A percentile compares a stretch with the other conserved stretches of the same genome.
phyloP scores from a whole-genome alignment of 1,140 invertebrate species.

The Hylaeus anthracinus region DNA sequence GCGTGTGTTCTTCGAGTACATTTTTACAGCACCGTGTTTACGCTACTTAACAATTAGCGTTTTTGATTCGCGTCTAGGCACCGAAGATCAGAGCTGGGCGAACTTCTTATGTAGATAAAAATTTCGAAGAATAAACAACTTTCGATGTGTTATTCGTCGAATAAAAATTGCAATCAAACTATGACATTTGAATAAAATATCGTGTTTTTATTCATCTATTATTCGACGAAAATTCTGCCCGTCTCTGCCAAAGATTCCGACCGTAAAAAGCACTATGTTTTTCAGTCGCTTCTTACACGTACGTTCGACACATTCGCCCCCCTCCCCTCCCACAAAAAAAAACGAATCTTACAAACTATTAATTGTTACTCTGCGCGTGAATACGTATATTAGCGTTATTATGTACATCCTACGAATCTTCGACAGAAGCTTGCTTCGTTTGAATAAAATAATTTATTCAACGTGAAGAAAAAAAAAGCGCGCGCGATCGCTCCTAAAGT shows the following conservation, averaged over 20 bases:
- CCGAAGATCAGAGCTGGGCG: neutral
- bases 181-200: too few species aligned
- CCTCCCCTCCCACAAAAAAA: neutral
- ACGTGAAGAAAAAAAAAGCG: neutral
- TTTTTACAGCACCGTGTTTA: slow-evolving; percentile 36
- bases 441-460: neutral
- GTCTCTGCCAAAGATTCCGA: neutral
- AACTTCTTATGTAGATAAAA: too few species aligned
- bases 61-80: neutral
- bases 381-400: neutral
- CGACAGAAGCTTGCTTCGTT: neutral
- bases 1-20: neutral
- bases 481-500: neutral
- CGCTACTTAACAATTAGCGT: slow-evolving; percentile 23
- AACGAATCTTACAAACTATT: slow-evolving; percentile 9
- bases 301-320: neutral
- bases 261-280: slow-evolving; percentile 16
- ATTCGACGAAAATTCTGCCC: too few species aligned
- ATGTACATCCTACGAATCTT: neutral
- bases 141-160: too few species aligned
- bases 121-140: too few species aligned
- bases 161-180: too few species aligned
- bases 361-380: slow-evolving; percentile 13
- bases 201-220: too few species aligned
- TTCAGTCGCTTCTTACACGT: neutral